A percentile compares a stretch with the other conserved stretches of the same genome.
Evolutionary conservation across 2,797 vertebrate genomes (phyloP).

Genomic region (Spinus pinus): DNA sequence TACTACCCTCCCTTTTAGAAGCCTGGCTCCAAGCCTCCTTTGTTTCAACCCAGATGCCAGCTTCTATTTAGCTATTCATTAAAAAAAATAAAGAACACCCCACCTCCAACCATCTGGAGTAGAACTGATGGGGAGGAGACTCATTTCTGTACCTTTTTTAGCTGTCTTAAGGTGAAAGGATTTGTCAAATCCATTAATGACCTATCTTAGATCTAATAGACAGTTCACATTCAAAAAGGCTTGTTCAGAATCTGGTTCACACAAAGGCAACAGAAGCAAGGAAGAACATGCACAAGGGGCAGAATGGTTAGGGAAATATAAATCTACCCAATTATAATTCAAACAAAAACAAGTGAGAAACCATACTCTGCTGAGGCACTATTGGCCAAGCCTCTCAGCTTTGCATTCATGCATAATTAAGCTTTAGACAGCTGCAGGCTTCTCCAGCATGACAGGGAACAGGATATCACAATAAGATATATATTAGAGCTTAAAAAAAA

Average conservation of each 20-base stretch:
- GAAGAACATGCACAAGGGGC: background rate
- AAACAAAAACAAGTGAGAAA: constrained; percentile 72
- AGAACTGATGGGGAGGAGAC: constrained; percentile 59
- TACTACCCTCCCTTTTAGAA: constrained; percentile 47
- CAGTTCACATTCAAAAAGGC: constrained; percentile 41
- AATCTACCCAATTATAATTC: constrained; percentile 74
- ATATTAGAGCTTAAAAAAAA: constrained; percentile 34
- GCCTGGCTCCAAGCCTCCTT: constrained; percentile 72
- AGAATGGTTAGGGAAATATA: constrained; percentile 68
- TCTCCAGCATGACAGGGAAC: constrained; percentile 52
- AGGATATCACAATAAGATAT: constrained; percentile 63
- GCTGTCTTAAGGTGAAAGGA: constrained; percentile 70
- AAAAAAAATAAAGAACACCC: constrained; percentile 15
- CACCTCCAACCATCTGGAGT: constrained; percentile 70
- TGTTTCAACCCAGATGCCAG: constrained; percentile 73
- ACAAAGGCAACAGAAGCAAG: constrained; percentile 45
- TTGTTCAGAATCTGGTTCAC: constrained; percentile 46
- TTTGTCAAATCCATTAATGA: constrained; percentile 69
- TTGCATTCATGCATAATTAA: constrained; percentile 80
- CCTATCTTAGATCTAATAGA: constrained; percentile 59
- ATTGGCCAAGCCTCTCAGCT: constrained; percentile 72
- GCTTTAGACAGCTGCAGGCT: constrained; percentile 76
- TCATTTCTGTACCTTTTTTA: constrained; percentile 67
- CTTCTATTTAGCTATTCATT: constrained; percentile 70
- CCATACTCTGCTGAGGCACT: constrained; percentile 52